Conservation (phyloP, 2,797 vertebrate genomes). For the Xiphophorus birchmanni region DNA sequence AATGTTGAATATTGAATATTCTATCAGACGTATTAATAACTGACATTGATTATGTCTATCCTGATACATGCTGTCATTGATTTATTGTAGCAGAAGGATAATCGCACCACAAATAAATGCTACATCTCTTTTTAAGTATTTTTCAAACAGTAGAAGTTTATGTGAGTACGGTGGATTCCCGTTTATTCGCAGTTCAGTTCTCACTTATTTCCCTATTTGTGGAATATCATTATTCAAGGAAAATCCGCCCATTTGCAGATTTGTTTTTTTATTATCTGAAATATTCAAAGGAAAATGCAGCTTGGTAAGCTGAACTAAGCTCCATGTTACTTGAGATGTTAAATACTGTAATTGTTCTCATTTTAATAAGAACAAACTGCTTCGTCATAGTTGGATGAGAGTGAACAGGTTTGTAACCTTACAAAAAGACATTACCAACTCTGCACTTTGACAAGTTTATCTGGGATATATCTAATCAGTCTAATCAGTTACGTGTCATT, state of each 20-base stretch:
- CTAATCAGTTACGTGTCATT: background rate
- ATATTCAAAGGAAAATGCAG: background rate
- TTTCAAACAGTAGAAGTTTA: background rate
- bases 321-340: background rate
- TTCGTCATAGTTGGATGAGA: background rate
- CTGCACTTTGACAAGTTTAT: conserved; percentile 2
- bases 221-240: too few relatives aligned
- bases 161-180: background rate
- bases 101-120: background rate
- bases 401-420: background rate
- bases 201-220: too few relatives aligned
- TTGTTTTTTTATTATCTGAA: background rate
- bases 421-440: background rate
- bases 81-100: background rate
- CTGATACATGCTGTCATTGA: too few relatives aligned
- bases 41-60: too few relatives aligned
- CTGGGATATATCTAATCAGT: conserved; percentile 8
- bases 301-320: background rate
- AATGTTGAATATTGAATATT: too few relatives aligned
- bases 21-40: too few relatives aligned
- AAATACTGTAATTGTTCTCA: background rate
- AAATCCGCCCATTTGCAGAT: too few relatives aligned
- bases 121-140: background rate
- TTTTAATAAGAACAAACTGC: background rate
- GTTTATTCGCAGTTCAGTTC: background rate